A percentile compares a stretch with the other conserved stretches of the same genome.
These are phyloP conservation scores for Bimastos eiseni DNA, from an alignment of 2,888 invertebrate genomes.

Conservation along the genomic window DNA sequence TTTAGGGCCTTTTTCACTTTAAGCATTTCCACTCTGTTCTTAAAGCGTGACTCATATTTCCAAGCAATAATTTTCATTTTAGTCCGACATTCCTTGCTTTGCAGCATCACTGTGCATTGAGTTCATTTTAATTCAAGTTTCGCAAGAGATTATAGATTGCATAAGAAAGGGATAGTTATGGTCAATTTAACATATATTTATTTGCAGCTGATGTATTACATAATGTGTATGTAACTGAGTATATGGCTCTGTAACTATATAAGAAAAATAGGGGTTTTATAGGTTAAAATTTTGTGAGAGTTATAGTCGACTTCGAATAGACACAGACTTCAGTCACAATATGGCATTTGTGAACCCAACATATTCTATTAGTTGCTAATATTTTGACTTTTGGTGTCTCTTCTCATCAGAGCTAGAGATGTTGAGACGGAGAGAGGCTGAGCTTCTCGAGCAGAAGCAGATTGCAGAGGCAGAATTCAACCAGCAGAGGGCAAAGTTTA, in stretches of 20 bases:
- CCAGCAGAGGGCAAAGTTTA: conserved; percentile 85
- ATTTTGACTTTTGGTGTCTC: neutral
- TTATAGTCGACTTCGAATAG: too few species aligned
- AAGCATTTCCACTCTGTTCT: neutral
- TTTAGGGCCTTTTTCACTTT: neutral
- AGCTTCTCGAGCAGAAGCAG: neutral
- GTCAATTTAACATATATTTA: neutral
- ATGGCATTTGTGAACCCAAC: neutral
- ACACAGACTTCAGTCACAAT: neutral
- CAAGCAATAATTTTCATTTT: neutral
- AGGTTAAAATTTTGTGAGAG: neutral
- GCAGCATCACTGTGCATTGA: too few species aligned
- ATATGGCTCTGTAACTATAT: neutral
- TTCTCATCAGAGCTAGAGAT: neutral
- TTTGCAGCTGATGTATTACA: neutral
- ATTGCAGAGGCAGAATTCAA: conserved; percentile 72
- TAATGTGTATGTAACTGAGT: neutral
- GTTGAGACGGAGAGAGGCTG: neutral
- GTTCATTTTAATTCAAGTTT: neutral
- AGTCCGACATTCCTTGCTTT: neutral
- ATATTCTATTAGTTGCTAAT: too few species aligned
- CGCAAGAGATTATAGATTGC: neutral
- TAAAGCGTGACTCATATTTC: neutral
- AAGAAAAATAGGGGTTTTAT: too few species aligned
- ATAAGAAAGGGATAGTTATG: too few species aligned